phyloP scores from a whole-genome alignment of 2,113 vertebrate genomes.

The Sisor rabdophorus region DNA sequence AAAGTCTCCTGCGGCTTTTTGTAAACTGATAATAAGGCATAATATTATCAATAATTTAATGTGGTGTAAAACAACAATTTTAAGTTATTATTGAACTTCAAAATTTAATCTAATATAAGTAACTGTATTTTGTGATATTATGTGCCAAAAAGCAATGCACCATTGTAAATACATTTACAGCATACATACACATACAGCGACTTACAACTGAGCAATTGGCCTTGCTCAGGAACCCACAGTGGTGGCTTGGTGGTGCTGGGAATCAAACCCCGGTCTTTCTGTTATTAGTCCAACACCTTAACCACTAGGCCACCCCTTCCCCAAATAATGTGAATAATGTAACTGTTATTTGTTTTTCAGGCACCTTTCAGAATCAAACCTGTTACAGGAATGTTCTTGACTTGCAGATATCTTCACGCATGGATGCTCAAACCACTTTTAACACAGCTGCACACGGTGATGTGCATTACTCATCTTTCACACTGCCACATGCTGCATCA shows the following conservation, averaged over 20 bases:
- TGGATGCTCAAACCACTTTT: background rate
- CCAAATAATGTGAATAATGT: too few species aligned
- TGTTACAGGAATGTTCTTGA: background rate
- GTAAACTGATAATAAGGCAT: slow-evolving; percentile 27
- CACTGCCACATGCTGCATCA: slow-evolving; percentile 44
- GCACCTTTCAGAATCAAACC: background rate
- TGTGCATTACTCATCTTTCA: slow-evolving; percentile 34
- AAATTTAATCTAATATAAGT: background rate
- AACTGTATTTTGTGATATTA: background rate
- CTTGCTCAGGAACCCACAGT: too few species aligned
- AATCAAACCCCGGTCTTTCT: too few species aligned
- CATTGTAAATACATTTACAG: background rate
- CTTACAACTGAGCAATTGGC: too few species aligned
- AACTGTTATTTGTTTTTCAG: background rate
- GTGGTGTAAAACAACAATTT: background rate
- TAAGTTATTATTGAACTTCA: background rate
- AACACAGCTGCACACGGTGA: background rate
- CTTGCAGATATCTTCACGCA: background rate
- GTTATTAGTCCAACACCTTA: too few species aligned
- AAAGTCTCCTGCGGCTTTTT: slow-evolving; percentile 7
- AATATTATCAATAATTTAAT: background rate
- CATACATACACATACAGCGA: too few species aligned
- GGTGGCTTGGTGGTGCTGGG: too few species aligned
- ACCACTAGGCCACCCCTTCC: too few species aligned
- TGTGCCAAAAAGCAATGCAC: background rate